Conservation (phyloP, 2,888 invertebrate genomes). For the Nomada ferruginata region DNA sequence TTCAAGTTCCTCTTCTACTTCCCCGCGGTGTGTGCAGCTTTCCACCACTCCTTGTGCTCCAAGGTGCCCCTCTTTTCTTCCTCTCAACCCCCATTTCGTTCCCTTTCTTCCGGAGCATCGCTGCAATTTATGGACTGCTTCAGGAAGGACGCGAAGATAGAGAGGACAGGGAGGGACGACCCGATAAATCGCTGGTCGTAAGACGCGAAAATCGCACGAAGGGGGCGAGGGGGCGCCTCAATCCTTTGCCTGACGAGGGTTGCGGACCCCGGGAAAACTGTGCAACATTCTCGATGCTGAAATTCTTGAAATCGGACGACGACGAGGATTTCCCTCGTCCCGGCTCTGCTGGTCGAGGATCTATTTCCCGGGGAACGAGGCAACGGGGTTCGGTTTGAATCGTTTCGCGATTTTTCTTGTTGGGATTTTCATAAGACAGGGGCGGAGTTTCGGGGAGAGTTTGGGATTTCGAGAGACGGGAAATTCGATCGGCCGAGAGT, state of each 20-base stretch:
- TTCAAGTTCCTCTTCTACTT: conserved; percentile 40
- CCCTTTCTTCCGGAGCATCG: conserved; percentile 72
- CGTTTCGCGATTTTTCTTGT: neutral
- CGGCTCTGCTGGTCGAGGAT: neutral
- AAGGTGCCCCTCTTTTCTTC: conserved; percentile 31
- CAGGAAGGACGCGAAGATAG: conserved; percentile 65
- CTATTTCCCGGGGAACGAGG: neutral
- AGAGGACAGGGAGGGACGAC: conserved; percentile 44
- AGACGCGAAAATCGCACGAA: conserved; percentile 46
- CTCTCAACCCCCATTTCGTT: conserved; percentile 58
- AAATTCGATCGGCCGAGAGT: conserved; percentile 1
- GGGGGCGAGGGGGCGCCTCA: neutral
- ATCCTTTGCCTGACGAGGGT: conserved; percentile 56
- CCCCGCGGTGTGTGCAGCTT: conserved; percentile 45
- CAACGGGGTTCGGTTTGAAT: neutral
- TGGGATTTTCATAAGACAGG: conserved; percentile 6
- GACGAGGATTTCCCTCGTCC: conserved; percentile 3
- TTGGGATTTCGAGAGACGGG: neutral
- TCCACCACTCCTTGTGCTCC: neutral
- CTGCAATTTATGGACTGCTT: conserved; percentile 78
- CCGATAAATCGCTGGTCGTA: conserved; percentile 73
- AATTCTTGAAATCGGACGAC: conserved; percentile 9
- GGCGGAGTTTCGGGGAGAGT: conserved; percentile 7
- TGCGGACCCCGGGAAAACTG: conserved; percentile 12
- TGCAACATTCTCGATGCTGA: conserved; percentile 28